phyloP scores from a whole-genome alignment of 2,888 invertebrate species.

The Trilocha varians region DNA sequence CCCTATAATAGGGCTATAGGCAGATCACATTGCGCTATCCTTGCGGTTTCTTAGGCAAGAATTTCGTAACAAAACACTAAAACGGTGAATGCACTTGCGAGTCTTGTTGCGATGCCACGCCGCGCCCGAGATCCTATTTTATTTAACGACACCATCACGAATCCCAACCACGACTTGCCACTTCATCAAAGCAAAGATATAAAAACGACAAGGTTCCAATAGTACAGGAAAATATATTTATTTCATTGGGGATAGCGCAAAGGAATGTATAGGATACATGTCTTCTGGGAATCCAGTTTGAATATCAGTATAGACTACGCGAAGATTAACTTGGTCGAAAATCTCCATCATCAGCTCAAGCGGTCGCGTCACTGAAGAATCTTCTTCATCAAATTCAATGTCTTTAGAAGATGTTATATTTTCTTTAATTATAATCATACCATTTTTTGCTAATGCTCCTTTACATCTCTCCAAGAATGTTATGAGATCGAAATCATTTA shows the following conservation, averaged over 20 bases:
- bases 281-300: constrained; percentile 91
- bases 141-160: constrained; percentile 60
- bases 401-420: constrained; percentile 81
- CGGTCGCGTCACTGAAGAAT: constrained; percentile 93
- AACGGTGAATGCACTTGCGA: constrained; percentile 49
- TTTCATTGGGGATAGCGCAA: constrained; percentile 76
- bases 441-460: constrained; percentile 30
- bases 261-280: constrained; percentile 90
- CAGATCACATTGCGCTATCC: constrained; percentile 15
- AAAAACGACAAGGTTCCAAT: not conserved
- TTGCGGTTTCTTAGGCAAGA: constrained; percentile 32
- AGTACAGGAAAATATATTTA: constrained; percentile 5
- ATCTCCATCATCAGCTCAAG: constrained; percentile 74
- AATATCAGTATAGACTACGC: constrained; percentile 77
- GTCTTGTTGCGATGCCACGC: constrained; percentile 31
- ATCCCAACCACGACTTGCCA: constrained; percentile 49
- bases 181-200: constrained; percentile 30
- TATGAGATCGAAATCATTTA: constrained; percentile 88
- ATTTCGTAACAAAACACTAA: constrained; percentile 41
- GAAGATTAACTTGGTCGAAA: constrained; percentile 80
- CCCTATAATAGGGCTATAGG: not conserved
- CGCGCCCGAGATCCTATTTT: constrained; percentile 42
- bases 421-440: constrained; percentile 66
- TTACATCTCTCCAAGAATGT: constrained; percentile 80
- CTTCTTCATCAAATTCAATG: constrained; percentile 82